Conservation (phyloP, 2,797 vertebrate genomes). For the Mormyrops attenuatus region DNA sequence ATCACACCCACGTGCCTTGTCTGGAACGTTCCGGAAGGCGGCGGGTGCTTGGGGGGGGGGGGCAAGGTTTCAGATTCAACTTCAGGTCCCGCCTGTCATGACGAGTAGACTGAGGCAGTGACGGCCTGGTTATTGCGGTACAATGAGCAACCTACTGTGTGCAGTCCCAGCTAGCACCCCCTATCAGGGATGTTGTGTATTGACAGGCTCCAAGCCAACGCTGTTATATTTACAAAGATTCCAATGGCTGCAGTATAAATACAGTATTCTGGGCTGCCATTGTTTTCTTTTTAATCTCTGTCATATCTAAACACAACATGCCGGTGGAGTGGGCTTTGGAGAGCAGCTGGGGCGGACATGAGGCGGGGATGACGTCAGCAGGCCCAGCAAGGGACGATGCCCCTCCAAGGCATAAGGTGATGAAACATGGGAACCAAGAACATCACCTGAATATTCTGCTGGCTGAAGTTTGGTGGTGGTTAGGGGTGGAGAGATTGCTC, state of each 20-base stretch:
- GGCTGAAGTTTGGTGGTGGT: background rate
- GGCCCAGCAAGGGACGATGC: background rate
- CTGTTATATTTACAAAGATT: slow-evolving; percentile 29
- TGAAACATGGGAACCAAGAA: slow-evolving; percentile 46
- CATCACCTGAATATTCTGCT: background rate
- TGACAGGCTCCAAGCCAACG: slow-evolving; percentile 28
- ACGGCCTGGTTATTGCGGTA: background rate
- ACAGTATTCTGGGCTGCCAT: slow-evolving; percentile 22
- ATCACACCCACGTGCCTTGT: background rate
- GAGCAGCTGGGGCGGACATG: slow-evolving; percentile 29
- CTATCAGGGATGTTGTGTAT: background rate
- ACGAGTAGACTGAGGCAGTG: background rate
- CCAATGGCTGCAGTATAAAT: slow-evolving; percentile 35
- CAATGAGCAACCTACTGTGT: background rate
- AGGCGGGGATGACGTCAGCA: slow-evolving; percentile 21
- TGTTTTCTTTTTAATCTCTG: slow-evolving; percentile 34
- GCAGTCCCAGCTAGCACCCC: background rate
- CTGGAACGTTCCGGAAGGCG: background rate
- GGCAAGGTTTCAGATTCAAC: background rate
- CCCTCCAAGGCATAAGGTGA: slow-evolving; percentile 38
- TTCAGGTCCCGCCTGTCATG: background rate
- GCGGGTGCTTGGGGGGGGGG: background rate
- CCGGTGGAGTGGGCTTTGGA: slow-evolving; percentile 32
- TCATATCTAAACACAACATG: slow-evolving; percentile 35
- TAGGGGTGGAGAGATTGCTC: slow-evolving; percentile 16